Evolutionary conservation across 1,140 invertebrate species (phyloP).

Genomic region (Drosophila takahashii): DNA sequence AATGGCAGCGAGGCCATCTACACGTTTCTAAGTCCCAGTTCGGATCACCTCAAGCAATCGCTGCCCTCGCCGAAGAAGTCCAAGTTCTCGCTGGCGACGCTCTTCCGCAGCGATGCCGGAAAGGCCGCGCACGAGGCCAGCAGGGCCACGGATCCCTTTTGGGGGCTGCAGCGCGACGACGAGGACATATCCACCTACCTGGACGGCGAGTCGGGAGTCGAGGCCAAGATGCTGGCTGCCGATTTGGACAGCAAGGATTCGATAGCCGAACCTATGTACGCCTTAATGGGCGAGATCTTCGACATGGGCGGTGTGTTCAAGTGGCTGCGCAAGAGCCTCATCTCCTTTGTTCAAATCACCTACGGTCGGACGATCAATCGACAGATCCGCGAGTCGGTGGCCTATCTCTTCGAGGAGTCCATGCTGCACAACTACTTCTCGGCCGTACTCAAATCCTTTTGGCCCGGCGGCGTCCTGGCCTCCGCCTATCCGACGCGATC

Average conservation of each 20-base stretch:
- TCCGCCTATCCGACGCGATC: constrained; percentile 86
- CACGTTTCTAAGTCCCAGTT: constrained; percentile 94
- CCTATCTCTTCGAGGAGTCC: constrained; percentile 94
- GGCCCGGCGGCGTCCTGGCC: constrained; percentile 92
- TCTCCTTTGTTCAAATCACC: constrained; percentile 96
- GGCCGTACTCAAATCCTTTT: constrained; percentile 93
- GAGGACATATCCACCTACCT: constrained; percentile 90
- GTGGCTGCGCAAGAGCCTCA: constrained; percentile 93
- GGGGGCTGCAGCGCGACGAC: constrained; percentile 86
- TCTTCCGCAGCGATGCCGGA: constrained; percentile 91
- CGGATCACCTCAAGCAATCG: constrained; percentile 93
- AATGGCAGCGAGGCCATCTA: constrained; percentile 95
- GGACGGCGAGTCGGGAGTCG: constrained; percentile 86
- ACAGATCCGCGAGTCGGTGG: constrained; percentile 94
- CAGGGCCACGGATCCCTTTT: constrained; percentile 77
- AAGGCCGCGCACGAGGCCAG: constrained; percentile 66
- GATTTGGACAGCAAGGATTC: constrained; percentile 90
- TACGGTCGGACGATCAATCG: constrained; percentile 96
- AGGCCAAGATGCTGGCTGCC: constrained; percentile 85
- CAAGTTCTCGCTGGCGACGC: constrained; percentile 92
- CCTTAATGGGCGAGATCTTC: constrained; percentile 94
- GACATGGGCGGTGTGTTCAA: constrained; percentile 95
- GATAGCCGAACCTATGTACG: constrained; percentile 95
- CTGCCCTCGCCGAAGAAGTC: constrained; percentile 91
- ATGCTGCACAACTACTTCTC: constrained; percentile 96